Conservation (phyloP, 2,888 invertebrate genomes). For the Urechis unicinctus region DNA sequence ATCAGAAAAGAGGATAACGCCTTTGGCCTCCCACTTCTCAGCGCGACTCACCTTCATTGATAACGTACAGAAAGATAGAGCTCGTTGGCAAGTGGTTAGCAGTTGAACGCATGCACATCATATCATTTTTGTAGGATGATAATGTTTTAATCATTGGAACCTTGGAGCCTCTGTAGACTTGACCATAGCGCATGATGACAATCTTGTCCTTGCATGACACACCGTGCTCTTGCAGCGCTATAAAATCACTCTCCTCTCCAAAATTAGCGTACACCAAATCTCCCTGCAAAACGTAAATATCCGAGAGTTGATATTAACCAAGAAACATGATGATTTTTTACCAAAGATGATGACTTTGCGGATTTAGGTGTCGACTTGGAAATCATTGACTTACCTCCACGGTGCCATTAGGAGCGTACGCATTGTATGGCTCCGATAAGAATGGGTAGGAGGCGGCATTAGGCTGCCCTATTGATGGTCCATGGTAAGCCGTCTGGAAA, state of each 20-base stretch:
- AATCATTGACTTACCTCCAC: conserved; percentile 31
- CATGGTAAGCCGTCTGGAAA: conserved; percentile 15
- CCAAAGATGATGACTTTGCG: neutral
- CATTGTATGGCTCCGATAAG: no score
- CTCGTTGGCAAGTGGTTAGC: no score
- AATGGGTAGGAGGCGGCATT: no score
- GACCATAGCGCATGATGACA: conserved; percentile 53
- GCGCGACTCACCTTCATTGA: neutral
- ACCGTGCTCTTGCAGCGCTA: conserved; percentile 28
- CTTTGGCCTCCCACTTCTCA: no score
- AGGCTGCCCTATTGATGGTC: no score
- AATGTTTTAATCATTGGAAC: no score
- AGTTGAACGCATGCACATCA: no score
- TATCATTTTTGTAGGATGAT: no score
- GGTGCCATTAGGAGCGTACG: conserved; percentile 26
- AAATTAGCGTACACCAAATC: conserved; percentile 52
- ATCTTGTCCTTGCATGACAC: conserved; percentile 41
- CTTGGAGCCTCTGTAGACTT: conserved; percentile 50
- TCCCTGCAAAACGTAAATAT: conserved; percentile 25
- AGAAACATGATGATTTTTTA: neutral
- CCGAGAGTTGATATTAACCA: neutral
- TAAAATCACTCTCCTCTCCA: conserved; percentile 48
- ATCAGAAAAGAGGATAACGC: no score
- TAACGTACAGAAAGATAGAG: neutral
- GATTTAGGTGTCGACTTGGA: neutral